Percentiles rank a stretch among this genome's conserved stretches.
phyloP scores from a whole-genome alignment of 2,113 vertebrate species.

The Macroglossus sobrinus region DNA sequence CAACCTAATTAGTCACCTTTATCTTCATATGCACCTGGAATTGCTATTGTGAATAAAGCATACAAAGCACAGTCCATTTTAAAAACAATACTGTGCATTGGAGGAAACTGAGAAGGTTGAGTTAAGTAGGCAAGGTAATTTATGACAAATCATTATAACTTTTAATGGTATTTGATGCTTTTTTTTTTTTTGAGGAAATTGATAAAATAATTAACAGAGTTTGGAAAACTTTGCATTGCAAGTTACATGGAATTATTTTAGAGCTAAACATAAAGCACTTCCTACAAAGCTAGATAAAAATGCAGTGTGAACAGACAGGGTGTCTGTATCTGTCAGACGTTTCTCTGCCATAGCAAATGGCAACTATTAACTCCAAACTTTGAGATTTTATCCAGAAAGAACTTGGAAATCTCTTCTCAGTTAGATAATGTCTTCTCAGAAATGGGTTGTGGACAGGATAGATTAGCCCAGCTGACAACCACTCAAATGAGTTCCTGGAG shows the following conservation, averaged over 20 bases:
- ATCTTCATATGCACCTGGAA: slow-evolving; percentile 74
- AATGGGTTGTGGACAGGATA: slow-evolving; percentile 25
- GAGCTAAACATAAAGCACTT: slow-evolving; percentile 41
- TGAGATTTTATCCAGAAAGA: slow-evolving; percentile 45
- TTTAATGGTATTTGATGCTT: slow-evolving; percentile 39
- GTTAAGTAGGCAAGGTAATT: slow-evolving; percentile 30
- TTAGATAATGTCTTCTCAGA: slow-evolving; percentile 39
- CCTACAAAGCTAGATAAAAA: not conserved
- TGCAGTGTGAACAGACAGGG: not conserved
- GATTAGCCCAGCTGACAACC: slow-evolving; percentile 43
- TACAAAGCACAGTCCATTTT: slow-evolving; percentile 45
- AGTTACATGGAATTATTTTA: slow-evolving; percentile 46
- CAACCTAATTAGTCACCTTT: slow-evolving; percentile 73
- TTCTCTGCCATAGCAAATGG: slow-evolving; percentile 26
- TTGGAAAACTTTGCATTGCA: slow-evolving; percentile 37
- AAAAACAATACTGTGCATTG: slow-evolving; percentile 40
- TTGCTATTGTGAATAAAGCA: slow-evolving; percentile 61
- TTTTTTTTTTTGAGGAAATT: not conserved
- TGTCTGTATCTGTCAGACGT: not conserved
- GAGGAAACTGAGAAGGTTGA: not conserved
- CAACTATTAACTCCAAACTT: slow-evolving; percentile 48
- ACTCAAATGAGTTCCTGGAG: slow-evolving; percentile 4
- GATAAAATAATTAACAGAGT: slow-evolving; percentile 61
- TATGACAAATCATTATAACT: slow-evolving; percentile 59
- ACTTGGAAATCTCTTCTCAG: slow-evolving; percentile 49